Evolutionary conservation across 2,113 vertebrate genomes (phyloP).

Genomic region (Callorhinus ursinus): DNA sequence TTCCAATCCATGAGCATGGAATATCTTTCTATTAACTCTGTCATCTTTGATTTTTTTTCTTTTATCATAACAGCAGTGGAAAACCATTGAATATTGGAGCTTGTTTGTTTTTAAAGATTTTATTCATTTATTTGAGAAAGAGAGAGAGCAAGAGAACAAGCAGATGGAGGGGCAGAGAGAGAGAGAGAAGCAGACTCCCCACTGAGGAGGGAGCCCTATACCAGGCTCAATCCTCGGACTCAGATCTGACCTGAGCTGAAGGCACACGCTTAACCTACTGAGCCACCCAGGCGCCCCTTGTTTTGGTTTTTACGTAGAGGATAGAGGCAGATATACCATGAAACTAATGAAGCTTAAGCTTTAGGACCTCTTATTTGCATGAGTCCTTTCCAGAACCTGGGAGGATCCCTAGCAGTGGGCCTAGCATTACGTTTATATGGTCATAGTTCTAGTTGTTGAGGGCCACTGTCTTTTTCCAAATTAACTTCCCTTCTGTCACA

Average conservation of each 20-base stretch:
- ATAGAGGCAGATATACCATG: neutral
- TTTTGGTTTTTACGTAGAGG: neutral
- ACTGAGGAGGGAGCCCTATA: too few species aligned
- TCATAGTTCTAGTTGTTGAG: neutral
- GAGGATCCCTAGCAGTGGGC: neutral
- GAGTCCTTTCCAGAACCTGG: neutral
- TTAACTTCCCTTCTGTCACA: neutral
- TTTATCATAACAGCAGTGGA: neutral
- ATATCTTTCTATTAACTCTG: too few species aligned
- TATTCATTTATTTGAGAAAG: too few species aligned
- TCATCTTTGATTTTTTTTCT: neutral
- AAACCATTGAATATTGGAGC: neutral
- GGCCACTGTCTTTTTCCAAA: neutral
- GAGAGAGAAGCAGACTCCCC: too few species aligned
- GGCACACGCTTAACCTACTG: too few species aligned
- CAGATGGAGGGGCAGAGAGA: too few species aligned
- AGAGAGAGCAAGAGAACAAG: too few species aligned
- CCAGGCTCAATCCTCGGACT: too few species aligned
- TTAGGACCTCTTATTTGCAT: neutral
- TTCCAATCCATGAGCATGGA: too few species aligned
- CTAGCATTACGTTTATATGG: neutral
- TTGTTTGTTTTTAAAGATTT: neutral
- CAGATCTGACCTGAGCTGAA: too few species aligned
- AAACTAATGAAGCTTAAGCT: neutral
- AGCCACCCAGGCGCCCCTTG: too few species aligned